A percentile compares a stretch with the other conserved stretches of the same genome.
These are phyloP conservation scores for Vollenhovia emeryi DNA, from an alignment of 1,140 invertebrate genomes.

Conservation along the genomic window DNA sequence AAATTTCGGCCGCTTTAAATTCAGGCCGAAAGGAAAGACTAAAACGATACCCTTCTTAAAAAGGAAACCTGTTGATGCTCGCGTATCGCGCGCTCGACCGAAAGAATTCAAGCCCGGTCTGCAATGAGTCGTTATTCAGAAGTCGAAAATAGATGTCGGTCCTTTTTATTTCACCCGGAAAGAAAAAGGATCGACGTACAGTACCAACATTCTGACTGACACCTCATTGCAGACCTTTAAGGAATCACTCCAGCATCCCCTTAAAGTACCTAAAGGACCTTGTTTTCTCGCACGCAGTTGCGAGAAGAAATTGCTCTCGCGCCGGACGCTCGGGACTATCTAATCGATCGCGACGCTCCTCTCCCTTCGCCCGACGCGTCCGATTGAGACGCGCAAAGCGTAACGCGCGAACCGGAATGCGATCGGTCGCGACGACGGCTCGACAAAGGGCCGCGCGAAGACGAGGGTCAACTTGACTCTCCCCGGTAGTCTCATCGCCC, in stretches of 20 bases:
- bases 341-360: not conserved
- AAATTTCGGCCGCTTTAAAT: not conserved
- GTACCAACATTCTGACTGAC: too few species aligned
- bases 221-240: too few species aligned
- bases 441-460: conserved; percentile 11
- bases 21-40: not conserved
- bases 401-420: conserved; percentile 18
- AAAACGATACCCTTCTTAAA: not conserved
- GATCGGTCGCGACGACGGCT: not conserved
- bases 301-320: not conserved
- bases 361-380: not conserved
- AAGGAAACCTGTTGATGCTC: not conserved
- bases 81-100: not conserved
- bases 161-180: too few species aligned
- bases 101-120: not conserved
- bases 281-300: not conserved
- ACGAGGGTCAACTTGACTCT: conserved; percentile 16
- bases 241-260: too few species aligned
- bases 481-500: not conserved
- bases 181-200: too few species aligned
- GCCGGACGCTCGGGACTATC: not conserved
- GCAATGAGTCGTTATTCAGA: too few species aligned
- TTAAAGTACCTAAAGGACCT: too few species aligned
- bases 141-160: too few species aligned
- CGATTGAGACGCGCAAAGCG: not conserved